Evolutionary conservation across 1,140 invertebrate species (phyloP), one percentile per base, ranked within the genome.

Genomic region (Elysia chlorotica): DNA sequence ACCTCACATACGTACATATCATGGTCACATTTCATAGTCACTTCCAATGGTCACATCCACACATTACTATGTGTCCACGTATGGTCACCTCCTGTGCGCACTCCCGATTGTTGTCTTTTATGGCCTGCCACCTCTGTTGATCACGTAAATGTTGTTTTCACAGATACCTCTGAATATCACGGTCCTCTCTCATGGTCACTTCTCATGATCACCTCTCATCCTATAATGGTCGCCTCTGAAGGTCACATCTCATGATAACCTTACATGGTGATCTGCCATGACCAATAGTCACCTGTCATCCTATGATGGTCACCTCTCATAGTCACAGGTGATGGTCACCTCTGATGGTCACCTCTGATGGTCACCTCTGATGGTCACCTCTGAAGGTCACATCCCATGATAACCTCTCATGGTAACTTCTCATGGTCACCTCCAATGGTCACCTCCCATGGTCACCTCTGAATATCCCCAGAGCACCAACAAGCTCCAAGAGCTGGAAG

Each of bases 401-500:
- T 59, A 48, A 10, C 56, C 56, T 10, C 10, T 59, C 25, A 19
- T 19, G 10, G 6, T 25, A 25, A 6, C 10, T 25, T 17, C 14
- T 10, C 56, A 59, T 6, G 10, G 14, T 17, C 25, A 10, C 14
- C 56, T 17, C 10, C 25, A 59, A 59, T 25, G 10, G 10, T 14
- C 10, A 17, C 28, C 25, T 25, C 10, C 10, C 10, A 25, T 59
- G 25, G 6, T 31, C 28, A 5, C 28, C 61, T 31, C 33, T 63
- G 14, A 31, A 10, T 35, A 23, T 17, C 33, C 37, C 14, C 37
- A 66, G 65, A 41, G n/a, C 14, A 66, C 59, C 17, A 35, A 73
- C 21, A 78, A 75, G 37, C 30, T 87, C 33, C 56, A 74, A 0
- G 83, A 86, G 30, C 59, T 84, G 3, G 84, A 86, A 57, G 82